Base-by-base conservation (phyloP, 2,888 invertebrate genomes). In the Lepidonotus clava region DNA sequence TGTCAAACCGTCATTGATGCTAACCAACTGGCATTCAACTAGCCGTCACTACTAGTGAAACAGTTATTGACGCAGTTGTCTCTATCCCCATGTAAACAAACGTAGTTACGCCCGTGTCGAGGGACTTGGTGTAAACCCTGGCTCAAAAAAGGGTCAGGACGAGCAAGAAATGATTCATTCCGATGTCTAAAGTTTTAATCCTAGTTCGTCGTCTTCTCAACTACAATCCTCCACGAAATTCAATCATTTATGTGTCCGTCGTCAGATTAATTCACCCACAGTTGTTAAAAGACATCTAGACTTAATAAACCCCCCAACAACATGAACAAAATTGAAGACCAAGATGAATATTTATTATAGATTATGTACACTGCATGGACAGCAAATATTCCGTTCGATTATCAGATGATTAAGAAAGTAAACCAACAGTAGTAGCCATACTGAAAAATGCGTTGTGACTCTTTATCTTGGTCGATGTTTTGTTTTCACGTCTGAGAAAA, bases 281-380 rank as follows among this genome's bases (percentile, higher is more conserved):
- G 38, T 71, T 71, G 36, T n/a, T n/a, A n/a, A n/a, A n/a, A n/a
- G n/a, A 71, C 71, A 71, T 71, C 36, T 71, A 71, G 71, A 36
- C 14, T 61, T 61, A 14, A 61, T 61, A 4, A n/a, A n/a, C n/a
- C 61, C 24, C 28, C 24, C 61, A 61, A n/a, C 11, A 28, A 46
- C 6, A 46, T 46, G 24, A 61, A 61, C 28, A 61, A 61, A 61
- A n/a, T 53, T 53, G 53, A 53, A 53, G 11, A n/a, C n/a, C 18
- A 53, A n/a, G 6, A 53, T n/a, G 18, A n/a, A 53, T 61, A 28
- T 61, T 61, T 61, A 11, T n/a, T 61, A 32, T 61, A 61, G 61
- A 28, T 28, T 61, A 53, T 61, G 61, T 61, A 61, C 61, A 61
- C 61, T 61, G 61, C 61, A 61, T 61, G 21, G 24, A 4, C 2